These are phyloP conservation scores for Lophura swinhoii DNA, from an alignment of 2,797 vertebrate genomes.

Conservation along the genomic window DNA sequence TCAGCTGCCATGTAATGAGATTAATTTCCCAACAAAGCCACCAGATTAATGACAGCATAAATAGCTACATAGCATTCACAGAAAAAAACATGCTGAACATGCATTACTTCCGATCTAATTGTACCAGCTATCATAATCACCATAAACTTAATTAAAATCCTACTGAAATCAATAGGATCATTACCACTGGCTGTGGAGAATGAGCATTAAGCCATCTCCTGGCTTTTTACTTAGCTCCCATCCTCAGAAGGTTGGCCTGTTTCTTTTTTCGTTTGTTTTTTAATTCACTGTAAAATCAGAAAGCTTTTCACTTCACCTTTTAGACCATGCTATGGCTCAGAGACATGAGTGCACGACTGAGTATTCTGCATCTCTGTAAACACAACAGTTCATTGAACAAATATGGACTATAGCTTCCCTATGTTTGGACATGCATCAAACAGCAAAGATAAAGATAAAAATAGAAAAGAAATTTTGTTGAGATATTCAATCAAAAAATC, in stretches of 20 bases:
- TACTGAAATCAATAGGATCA: not conserved
- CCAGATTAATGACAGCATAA: slow-evolving; percentile 46
- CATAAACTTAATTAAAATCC: not conserved
- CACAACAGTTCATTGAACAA: not conserved
- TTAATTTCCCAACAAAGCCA: slow-evolving; percentile 49
- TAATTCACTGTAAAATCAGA: not conserved
- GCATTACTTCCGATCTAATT: not conserved
- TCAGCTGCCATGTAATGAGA: slow-evolving; percentile 38
- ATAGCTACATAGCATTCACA: slow-evolving; percentile 5
- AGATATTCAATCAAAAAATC: not conserved
- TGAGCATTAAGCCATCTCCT: not conserved
- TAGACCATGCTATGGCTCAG: not conserved
- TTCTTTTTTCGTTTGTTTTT: not conserved
- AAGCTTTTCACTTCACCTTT: not conserved
- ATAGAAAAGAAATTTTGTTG: not conserved
- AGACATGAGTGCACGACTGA: not conserved
- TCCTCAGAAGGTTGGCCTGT: too few relatives aligned
- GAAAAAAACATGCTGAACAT: not conserved
- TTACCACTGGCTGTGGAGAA: not conserved
- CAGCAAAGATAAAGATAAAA: not conserved
- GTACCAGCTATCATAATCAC: not conserved
- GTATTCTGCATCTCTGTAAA: not conserved
- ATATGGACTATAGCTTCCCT: not conserved
- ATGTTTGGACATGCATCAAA: not conserved
- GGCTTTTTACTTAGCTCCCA: not conserved